Percentiles rank a stretch among this genome's conserved stretches.
Evolutionary conservation across 2,797 vertebrate species (phyloP).

Genomic region (Halcyon smyrnensis): DNA sequence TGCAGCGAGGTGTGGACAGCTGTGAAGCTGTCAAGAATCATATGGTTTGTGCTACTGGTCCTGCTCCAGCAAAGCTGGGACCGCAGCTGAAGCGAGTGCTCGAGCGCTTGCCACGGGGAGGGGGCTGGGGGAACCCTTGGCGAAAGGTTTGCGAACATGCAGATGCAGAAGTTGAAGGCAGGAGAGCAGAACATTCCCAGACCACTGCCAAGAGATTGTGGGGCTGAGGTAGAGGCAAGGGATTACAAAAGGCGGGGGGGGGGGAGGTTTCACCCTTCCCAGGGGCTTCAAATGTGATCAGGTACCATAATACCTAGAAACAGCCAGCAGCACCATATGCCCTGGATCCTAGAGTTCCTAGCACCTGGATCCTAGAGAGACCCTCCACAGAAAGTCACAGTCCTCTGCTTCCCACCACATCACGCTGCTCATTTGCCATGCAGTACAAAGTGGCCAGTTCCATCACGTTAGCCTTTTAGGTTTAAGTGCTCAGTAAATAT

Average conservation of each 20-base stretch:
- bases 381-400: not conserved
- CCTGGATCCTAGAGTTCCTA: not conserved
- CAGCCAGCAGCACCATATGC: accelerated
- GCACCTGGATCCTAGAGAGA: not conserved
- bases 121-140: not conserved
- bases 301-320: not conserved
- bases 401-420: not conserved
- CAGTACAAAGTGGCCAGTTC: slow-evolving; percentile 50
- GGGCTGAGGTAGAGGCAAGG: not conserved
- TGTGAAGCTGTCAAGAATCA: slow-evolving; percentile 46
- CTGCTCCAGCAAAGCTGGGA: slow-evolving; percentile 39
- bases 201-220: not conserved
- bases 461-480: slow-evolving; percentile 45
- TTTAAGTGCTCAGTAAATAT: slow-evolving; percentile 60
- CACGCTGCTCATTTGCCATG: not conserved
- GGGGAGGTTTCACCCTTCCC: not conserved
- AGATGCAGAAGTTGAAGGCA: not conserved
- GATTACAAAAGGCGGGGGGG: not conserved
- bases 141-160: not conserved
- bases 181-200: not conserved
- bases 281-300: not conserved
- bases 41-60: slow-evolving; percentile 28
- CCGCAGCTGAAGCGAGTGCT: not conserved
- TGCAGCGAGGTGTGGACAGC: not conserved
- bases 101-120: accelerated